Evolutionary conservation across 2,113 vertebrate species (phyloP), one percentile per base, ranked within the genome.

Genomic region (Epinephelus fuscoguttatus): DNA sequence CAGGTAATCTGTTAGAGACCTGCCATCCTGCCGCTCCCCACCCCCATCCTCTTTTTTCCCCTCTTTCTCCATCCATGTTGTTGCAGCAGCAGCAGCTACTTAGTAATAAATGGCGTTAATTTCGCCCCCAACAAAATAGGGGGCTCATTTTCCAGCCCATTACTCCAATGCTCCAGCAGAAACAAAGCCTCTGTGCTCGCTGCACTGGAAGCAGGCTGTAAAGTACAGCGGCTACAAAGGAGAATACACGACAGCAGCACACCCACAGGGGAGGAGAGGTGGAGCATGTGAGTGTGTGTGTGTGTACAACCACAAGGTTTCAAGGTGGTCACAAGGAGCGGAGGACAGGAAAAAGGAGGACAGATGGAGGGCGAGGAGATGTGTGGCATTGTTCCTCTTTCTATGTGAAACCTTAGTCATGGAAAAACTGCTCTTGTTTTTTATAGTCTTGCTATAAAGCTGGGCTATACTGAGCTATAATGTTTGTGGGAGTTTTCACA

Each of bases 71-170:
- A 70, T 78, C 47, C 67, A 80, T 63, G 50, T 69, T 83, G 72
- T 18, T 77, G 40, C 49, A 27, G 50, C 25, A 21, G 74, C 71
- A 57, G 79, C 62, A 85, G 85, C 84, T 89, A 86, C 90, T 91
- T 91, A 79, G 80, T 92, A 93, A 94, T 92, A 91, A 92, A 94
- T 92, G 82, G 84, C 84, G 76, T 89, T 94, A 92, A 93, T 94
- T 91, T 89, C 47, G 9, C 86, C 72, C 79, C 73, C 42, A 82
- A 77, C 69, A 81, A 90, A 93, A 92, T 88, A 78, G 62, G 78
- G 67, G 82, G 59, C 88, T 92, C 69, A 93, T 94, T 94, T 94
- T 94, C 88, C 92, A 93, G 91, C 61, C 86, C 93, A 93, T 94
- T 95, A 94, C 90, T 80, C 83, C 84, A 66, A 27, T 57, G 70